Base-by-base conservation (phyloP, 2,113 vertebrate species). In the Tonatia bakeri region DNA sequence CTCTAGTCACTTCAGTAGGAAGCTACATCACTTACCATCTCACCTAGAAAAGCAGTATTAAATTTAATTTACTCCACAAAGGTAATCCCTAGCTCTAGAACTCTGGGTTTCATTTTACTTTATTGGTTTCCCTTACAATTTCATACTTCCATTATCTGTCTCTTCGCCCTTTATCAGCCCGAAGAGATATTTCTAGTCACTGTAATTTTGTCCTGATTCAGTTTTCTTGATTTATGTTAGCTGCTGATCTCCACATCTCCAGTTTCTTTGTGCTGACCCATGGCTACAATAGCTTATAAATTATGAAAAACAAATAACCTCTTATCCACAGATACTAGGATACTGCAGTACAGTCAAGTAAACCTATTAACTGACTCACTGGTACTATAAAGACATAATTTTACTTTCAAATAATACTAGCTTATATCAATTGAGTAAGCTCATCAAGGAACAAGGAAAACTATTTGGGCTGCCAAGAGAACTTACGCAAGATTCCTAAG, bases 21-120 rank as follows among this genome's bases (percentile, higher is more conserved):
- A 88, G 33, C n/a, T 92, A 91, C n/a, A 94, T 82, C 59, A 77
- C 45, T 86, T 93, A 90, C 31, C 91, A 89, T 36, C 50, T 92
- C 36, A 69, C 72, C 40, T 56, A 83, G 52, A 95, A 89, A 91
- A 82, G 17, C 16, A 40, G 47, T 90, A 75, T 38, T 81, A 84
- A 69, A 40, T 84, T 64, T 94, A 81, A 52, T 47, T 94, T 77
- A 94, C 26, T 52, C 45, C 84, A 84, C 20, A 87, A 65, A 95
- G 40, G 16, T 83, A 95, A 96, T 67, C 17, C 13, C 36, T 77
- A 70, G 33, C 52, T 94, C 72, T 50, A 95, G 24, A 14, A 87
- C 8, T 72, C 22, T 28, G 38, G 33, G 64, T 83, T 77, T 81
- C n/a, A 33, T 26, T 70, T 73, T 73, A 67, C 22, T 70, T 96